These are phyloP conservation scores for human DNA, from an alignment of 2,113 vertebrate genomes.

Conservation along the genomic window GRCh38 chr7:95547001-95547500, in stretches of 20 bases:
- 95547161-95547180: neutral
- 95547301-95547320: neutral
- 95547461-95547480: neutral
- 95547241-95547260: neutral
- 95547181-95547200: neutral
- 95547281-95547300: neutral
- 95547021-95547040: neutral
- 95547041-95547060: neutral
- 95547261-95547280: neutral
- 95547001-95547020: neutral
- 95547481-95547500: neutral
- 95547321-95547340: neutral
- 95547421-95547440: neutral
- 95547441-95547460: neutral
- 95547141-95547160: neutral
- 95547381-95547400: neutral
- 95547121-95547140: neutral
- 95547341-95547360: neutral
- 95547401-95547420: neutral
- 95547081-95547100: neutral
- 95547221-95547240: neutral
- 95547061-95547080: neutral
- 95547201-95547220: neutral
- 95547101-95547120: neutral
- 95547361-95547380: neutral